Conservation (phyloP, 2,113 vertebrate genomes). For the Baryphthengus martii region DNA sequence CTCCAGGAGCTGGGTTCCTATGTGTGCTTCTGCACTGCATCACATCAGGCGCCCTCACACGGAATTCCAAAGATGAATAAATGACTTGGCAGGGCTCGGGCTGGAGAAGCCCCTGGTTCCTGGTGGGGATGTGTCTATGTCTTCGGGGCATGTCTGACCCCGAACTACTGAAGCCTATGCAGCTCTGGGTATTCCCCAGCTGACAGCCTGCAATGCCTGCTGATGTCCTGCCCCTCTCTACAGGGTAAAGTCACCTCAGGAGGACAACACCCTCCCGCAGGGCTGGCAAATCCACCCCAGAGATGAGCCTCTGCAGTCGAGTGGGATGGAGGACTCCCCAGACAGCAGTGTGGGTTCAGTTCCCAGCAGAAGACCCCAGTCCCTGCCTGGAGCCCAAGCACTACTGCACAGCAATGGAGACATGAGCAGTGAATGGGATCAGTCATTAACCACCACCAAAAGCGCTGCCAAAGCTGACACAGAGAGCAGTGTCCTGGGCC, state of each 20-base stretch:
- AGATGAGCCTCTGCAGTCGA: not conserved
- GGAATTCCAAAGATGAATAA: not conserved
- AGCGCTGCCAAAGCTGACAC: accelerated
- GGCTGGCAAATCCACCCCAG: not conserved
- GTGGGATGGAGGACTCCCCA: not conserved
- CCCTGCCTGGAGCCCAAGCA: not conserved
- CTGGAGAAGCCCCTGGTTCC: not conserved
- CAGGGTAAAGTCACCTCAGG: not conserved
- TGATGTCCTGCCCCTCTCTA: not conserved
- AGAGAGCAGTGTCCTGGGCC: not conserved
- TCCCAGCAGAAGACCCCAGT: accelerated
- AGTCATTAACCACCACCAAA: not conserved
- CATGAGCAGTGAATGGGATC: not conserved
- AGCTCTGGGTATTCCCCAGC: not conserved
- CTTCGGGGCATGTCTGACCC: not conserved
- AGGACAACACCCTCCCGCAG: not conserved
- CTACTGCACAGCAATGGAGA: not conserved
- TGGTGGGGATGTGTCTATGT: not conserved
- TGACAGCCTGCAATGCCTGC: not conserved
- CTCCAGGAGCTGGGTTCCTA: not conserved
- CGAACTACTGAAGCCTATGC: not conserved
- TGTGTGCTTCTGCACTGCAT: not conserved
- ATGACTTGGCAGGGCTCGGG: not conserved
- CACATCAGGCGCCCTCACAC: not conserved
- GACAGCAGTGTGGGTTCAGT: not conserved